A percentile compares a stretch with the other conserved stretches of the same genome.
Evolutionary conservation across 2,797 vertebrate species (phyloP).

Genomic region (Squalus acanthias): DNA sequence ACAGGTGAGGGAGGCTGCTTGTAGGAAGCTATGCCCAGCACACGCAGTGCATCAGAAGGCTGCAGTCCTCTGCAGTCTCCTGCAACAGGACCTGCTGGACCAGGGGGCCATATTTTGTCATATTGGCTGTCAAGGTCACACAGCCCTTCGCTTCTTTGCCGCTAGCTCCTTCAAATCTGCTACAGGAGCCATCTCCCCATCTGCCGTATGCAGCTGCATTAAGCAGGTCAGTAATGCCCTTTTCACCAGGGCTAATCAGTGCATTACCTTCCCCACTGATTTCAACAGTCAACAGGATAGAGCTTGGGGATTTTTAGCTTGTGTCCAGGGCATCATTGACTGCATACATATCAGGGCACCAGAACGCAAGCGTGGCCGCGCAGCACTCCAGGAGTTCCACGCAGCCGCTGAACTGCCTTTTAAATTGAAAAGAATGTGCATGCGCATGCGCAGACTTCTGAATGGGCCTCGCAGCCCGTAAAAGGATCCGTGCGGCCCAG

Average conservation of each 20-base stretch:
- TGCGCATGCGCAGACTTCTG: no score
- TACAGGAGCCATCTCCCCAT: not conserved
- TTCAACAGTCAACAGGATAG: not conserved
- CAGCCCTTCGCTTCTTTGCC: no score
- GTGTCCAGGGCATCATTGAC: not conserved
- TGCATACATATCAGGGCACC: not conserved
- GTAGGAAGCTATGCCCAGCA: not conserved
- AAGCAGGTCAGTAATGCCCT: not conserved
- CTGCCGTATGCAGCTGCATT: not conserved
- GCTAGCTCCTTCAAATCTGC: not conserved
- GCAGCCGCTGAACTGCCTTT: no score
- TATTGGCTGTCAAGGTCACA: not conserved
- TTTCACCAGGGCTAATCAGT: not conserved
- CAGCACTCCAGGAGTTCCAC: no score
- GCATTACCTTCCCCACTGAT: no score
- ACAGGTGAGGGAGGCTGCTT: no score
- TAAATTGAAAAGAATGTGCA: no score
- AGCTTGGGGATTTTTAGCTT: not conserved
- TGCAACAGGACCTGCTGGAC: not conserved
- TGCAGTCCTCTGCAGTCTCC: not conserved
- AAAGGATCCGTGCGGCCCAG: no score
- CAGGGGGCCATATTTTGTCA: not conserved
- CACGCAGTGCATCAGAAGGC: not conserved
- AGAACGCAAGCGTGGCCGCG: not conserved
- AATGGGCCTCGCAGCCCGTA: no score